Percentiles rank a stretch among this genome's conserved stretches.
Conservation (phyloP, 2,888 invertebrate species). For the Camptogramma bilineatum region DNA sequence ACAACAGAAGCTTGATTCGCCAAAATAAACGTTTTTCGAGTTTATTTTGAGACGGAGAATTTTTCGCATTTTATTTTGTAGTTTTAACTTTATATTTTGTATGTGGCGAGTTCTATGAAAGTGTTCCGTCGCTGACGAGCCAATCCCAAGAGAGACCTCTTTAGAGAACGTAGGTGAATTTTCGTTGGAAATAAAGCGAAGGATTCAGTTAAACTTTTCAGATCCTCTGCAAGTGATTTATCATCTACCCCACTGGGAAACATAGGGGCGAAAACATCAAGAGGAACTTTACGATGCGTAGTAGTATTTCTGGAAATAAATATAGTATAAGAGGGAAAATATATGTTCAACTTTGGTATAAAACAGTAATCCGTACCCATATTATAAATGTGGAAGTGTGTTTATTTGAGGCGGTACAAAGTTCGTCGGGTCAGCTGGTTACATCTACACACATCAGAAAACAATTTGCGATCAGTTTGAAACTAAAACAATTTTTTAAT, state of each 20-base stretch:
- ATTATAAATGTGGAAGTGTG: too few species aligned
- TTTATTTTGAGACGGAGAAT: not conserved
- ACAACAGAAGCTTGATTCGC: not conserved
- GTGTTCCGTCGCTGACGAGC: constrained; percentile 25
- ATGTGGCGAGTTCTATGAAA: constrained; percentile 12
- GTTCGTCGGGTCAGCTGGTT: too few species aligned
- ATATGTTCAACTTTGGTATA: too few species aligned
- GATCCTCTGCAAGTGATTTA: not conserved
- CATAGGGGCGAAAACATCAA: not conserved
- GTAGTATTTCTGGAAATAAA: too few species aligned
- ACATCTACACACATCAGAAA: too few species aligned
- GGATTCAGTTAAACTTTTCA: constrained; percentile 5
- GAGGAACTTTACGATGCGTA: too few species aligned
- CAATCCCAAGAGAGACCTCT: constrained; percentile 23
- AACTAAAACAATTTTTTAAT: too few species aligned
- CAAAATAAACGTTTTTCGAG: not conserved
- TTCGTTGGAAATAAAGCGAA: constrained; percentile 11
- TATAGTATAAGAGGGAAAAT: too few species aligned
- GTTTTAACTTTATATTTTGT: constrained; percentile 12
- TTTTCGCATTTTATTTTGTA: not conserved
- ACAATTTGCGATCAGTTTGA: too few species aligned
- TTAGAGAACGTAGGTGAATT: constrained; percentile 8
- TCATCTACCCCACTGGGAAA: not conserved
- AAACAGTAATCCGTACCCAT: too few species aligned
- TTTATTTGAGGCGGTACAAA: too few species aligned